phyloP scores from a whole-genome alignment of 2,113 vertebrate species.

The Phocoena phocoena region DNA sequence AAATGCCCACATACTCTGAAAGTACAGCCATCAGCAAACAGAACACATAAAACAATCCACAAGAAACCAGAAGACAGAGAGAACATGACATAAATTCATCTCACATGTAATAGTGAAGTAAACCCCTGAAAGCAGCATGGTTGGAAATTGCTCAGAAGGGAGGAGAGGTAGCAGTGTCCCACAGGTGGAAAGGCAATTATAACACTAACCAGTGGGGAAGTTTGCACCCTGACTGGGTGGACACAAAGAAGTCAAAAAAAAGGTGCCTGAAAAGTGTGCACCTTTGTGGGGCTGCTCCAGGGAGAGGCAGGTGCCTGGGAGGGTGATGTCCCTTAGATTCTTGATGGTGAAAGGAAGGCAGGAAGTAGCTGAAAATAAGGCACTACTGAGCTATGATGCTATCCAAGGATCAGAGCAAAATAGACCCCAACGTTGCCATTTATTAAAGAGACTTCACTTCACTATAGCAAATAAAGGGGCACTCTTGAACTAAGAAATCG shows the following conservation, averaged over 20 bases:
- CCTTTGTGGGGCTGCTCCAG: neutral
- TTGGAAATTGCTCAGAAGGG: neutral
- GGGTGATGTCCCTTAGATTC: neutral
- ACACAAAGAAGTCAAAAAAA: neutral
- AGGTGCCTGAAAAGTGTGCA: too few species aligned
- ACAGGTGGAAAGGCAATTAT: fast-evolving
- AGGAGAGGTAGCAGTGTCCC: neutral
- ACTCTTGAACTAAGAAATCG: neutral
- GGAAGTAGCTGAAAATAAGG: neutral
- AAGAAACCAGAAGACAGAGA: neutral
- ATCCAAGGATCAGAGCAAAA: neutral
- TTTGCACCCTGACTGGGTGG: too few species aligned
- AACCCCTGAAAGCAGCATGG: neutral
- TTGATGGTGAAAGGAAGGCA: neutral
- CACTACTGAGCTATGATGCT: neutral
- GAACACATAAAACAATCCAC: neutral
- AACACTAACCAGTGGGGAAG: too few species aligned
- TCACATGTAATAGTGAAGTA: too few species aligned
- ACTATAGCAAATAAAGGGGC: too few species aligned
- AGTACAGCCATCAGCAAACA: neutral
- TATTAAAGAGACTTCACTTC: neutral
- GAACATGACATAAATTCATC: neutral
- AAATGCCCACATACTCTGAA: neutral
- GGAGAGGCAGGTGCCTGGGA: neutral
- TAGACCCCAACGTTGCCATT: too few species aligned